phyloP scores from a whole-genome alignment of 2,113 vertebrate species.

The Gymnogyps californianus region DNA sequence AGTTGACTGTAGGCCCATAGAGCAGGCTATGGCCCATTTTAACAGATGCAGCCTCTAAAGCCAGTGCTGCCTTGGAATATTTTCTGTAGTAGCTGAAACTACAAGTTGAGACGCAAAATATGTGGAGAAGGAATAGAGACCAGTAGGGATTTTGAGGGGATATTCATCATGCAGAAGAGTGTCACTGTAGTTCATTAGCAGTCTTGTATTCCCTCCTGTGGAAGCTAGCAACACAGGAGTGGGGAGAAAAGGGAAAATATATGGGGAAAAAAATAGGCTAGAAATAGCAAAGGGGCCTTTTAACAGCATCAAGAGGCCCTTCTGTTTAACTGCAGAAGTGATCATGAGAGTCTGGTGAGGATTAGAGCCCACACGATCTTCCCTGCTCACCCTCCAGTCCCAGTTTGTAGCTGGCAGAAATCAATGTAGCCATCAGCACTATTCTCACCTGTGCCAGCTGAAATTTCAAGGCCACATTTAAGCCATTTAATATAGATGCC shows the following conservation, averaged over 20 bases:
- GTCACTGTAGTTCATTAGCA: not conserved
- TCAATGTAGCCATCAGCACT: not conserved
- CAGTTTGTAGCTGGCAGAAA: not conserved
- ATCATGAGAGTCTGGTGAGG: not conserved
- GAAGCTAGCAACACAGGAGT: not conserved
- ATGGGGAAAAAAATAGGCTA: accelerated
- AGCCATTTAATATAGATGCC: not conserved
- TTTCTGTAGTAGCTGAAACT: not conserved
- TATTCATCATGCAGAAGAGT: not conserved
- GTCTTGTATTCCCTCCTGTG: not conserved
- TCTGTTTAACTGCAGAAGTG: not conserved
- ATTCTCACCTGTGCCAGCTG: not conserved
- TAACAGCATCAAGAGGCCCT: not conserved
- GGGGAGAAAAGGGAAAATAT: not conserved
- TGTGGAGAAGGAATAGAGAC: not conserved
- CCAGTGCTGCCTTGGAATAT: not conserved
- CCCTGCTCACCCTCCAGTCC: not conserved
- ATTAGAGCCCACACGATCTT: not conserved
- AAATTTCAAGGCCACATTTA: not conserved
- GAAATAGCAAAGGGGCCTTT: not conserved
- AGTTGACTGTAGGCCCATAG: not conserved
- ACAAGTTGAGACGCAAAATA: not conserved
- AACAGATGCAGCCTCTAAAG: not conserved
- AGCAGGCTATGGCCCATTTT: not conserved
- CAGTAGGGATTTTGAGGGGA: not conserved